These are phyloP conservation scores for Sarcophaga bullata DNA, from an alignment of 1,140 invertebrate species.

Conservation along the genomic window DNA sequence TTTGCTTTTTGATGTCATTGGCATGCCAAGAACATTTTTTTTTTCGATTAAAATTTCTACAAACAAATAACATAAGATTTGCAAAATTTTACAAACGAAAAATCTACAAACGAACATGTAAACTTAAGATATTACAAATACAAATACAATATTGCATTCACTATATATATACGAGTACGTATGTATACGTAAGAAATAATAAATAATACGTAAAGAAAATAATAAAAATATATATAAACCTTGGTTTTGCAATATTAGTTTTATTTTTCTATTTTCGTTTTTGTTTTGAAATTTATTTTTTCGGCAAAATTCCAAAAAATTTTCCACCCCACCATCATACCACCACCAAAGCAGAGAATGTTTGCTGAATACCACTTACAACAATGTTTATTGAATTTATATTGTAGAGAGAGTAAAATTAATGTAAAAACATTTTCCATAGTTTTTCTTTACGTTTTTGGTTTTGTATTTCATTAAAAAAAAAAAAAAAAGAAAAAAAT, in stretches of 20 bases:
- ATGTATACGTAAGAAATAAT: no score
- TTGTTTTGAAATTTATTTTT: neutral
- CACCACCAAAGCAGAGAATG: no score
- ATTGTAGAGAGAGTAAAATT: neutral
- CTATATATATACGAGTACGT: no score
- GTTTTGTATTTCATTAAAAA: neutral
- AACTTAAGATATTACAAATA: no score
- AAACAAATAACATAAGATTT: no score
- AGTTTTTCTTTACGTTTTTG: neutral
- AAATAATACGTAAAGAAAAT: no score
- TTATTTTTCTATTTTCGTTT: no score
- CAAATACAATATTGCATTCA: no score
- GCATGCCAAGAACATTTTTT: neutral
- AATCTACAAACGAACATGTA: no score
- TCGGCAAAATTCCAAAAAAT: conserved; percentile 8
- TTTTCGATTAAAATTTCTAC: neutral
- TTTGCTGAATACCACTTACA: neutral
- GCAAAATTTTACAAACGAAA: no score
- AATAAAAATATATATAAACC: neutral
- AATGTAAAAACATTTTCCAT: neutral
- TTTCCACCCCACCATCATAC: no score
- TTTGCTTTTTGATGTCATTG: neutral
- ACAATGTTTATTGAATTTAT: conserved; percentile 18
- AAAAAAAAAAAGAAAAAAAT: neutral
- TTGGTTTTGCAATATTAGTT: neutral